Percentiles rank a stretch among this genome's conserved stretches.
phyloP scores from a whole-genome alignment of 2,113 vertebrate genomes.

The zebrafish (Danio rerio) region GRCz12tu NC_133182.1:54072501-54073000 shows the following conservation, averaged over 20 bases:
- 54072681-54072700: not conserved
- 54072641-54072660: not conserved
- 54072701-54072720: not conserved
- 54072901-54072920: conserved; percentile 31
- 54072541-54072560: not conserved
- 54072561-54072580: conserved; percentile 49
- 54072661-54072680: not conserved
- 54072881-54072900: conserved; percentile 67
- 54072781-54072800: not conserved
- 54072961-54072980: conserved; percentile 74
- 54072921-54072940: conserved; percentile 88
- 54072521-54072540: not conserved
- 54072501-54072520: too few relatives aligned
- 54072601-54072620: conserved; percentile 55
- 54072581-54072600: conserved; percentile 55
- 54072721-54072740: not conserved
- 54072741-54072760: not conserved
- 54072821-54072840: conserved; percentile 52
- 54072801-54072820: conserved; percentile 2
- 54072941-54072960: conserved; percentile 57
- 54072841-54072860: conserved; percentile 36
- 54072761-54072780: not conserved
- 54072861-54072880: conserved; percentile 72
- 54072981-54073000: conserved; percentile 81
- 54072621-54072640: conserved; percentile 56